Evolutionary conservation across 2,113 vertebrate species (phyloP).

Genomic region (Passer domesticus): DNA sequence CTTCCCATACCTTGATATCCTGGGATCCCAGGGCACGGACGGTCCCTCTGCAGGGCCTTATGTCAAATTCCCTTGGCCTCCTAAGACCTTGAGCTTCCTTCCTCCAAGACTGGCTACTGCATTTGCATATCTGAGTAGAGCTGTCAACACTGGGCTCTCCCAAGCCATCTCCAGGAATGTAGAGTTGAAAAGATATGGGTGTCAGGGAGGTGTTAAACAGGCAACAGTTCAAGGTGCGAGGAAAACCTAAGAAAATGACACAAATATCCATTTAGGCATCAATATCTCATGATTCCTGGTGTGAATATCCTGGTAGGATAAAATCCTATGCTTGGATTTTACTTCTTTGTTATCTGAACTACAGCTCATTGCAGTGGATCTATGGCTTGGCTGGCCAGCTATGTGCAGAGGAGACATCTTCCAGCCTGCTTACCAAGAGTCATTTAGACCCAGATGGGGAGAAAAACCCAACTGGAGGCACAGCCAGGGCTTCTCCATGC

Average conservation of each 20-base stretch:
- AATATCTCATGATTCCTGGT: background rate
- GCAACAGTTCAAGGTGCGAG: constrained; percentile 72
- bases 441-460: background rate
- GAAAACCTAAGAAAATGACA: constrained; percentile 78
- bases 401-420: background rate
- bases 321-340: background rate
- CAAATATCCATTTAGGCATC: background rate
- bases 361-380: background rate
- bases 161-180: constrained; percentile 77
- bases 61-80: constrained; percentile 78
- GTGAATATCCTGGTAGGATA: background rate
- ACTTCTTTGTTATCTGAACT: background rate
- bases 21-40: too few species aligned
- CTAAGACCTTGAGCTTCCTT: background rate
- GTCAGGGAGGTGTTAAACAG: constrained; percentile 84
- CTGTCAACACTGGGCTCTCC: constrained; percentile 70
- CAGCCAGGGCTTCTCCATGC: background rate
- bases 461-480: background rate
- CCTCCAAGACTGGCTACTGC: constrained; percentile 22
- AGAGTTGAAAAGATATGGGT: constrained; percentile 80
- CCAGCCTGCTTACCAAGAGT: background rate
- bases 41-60: constrained; percentile 71
- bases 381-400: background rate
- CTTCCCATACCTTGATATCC: too few species aligned
- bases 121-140: constrained; percentile 5